These are phyloP conservation scores for Cheilosia scutellata DNA, from an alignment of 2,888 invertebrate species.

Conservation along the genomic window DNA sequence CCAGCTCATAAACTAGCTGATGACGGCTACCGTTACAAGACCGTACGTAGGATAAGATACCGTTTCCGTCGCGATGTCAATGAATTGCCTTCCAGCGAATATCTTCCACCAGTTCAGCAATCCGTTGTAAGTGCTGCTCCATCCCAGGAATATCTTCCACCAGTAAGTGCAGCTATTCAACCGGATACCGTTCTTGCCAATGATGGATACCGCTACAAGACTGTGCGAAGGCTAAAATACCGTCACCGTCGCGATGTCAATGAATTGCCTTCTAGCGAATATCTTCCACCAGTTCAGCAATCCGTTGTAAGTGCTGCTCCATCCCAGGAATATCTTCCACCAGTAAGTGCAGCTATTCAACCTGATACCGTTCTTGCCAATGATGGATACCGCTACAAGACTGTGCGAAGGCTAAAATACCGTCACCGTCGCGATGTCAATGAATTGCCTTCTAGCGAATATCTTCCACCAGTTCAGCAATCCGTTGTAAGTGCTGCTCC, in stretches of 20 bases:
- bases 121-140: too few species aligned
- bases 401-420: conserved; percentile 23
- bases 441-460: conserved; percentile 77
- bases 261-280: conserved; percentile 77
- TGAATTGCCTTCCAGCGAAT: background rate
- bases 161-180: background rate
- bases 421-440: conserved; percentile 78
- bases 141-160: too few species aligned
- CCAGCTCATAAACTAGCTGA: conserved; percentile 2
- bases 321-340: background rate
- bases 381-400: conserved; percentile 73
- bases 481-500: background rate
- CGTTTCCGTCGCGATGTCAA: background rate
- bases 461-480: background rate
- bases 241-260: conserved; percentile 76
- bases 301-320: background rate
- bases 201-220: conserved; percentile 73
- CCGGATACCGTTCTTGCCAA: conserved; percentile 44
- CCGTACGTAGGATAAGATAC: conserved; percentile 33
- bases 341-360: background rate
- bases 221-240: conserved; percentile 53
- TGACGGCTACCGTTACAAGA: conserved; percentile 67
- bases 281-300: conserved; percentile 57
- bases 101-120: background rate
- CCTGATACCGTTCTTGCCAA: conserved; percentile 44